Base-by-base conservation (phyloP, 2,888 invertebrate species). In the Dioctria rufipes region DNA sequence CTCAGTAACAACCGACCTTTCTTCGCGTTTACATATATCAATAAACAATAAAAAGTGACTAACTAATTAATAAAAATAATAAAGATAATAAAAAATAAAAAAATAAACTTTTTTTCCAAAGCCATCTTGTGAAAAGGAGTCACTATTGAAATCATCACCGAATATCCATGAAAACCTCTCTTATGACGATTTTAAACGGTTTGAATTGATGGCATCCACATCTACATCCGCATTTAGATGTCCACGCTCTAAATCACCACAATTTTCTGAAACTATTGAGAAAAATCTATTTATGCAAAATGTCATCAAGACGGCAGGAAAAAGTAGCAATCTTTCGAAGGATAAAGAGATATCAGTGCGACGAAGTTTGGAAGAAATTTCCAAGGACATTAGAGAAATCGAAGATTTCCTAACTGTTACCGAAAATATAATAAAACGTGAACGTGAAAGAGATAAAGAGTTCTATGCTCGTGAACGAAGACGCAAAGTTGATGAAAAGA, bases 321-420 rank as follows among this genome's bases (percentile, higher is more conserved):
- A 37, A 49, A 61, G 69, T 6, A 25, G 25, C 2, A 49, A 37
- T 37, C 25, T 43, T 5, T 37, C 77, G 6, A 60, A 58, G 49
- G 60, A 77, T 11, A 88, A 88, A 81, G 88, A 88, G 82, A 86
- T 87, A 0, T 85, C 86, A 25, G 87, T 89, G 9, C 85, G 88
- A 0, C 86, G 86, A 37, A 89, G 89, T 83, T 84, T 89, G 58
- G 89, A 89, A 80, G 89, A 89, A 83, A 89, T 89, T 51, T 87
- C 88, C 54, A 88, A 88, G 80, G 89, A 89, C 65, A 87, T 89
- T 8, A 86, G 87, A 77, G 89, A 89, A 83, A 89, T 89, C 40
- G 89, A 89, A 80, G 88, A 89, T 81, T 89, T 89, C 78, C 85
- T 89, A 3, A 88, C 87, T 6, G 88, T 88, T 39, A 88, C 88